Base-by-base conservation (phyloP, 2,113 vertebrate species). In the Paramisgurnus dabryanus region DNA sequence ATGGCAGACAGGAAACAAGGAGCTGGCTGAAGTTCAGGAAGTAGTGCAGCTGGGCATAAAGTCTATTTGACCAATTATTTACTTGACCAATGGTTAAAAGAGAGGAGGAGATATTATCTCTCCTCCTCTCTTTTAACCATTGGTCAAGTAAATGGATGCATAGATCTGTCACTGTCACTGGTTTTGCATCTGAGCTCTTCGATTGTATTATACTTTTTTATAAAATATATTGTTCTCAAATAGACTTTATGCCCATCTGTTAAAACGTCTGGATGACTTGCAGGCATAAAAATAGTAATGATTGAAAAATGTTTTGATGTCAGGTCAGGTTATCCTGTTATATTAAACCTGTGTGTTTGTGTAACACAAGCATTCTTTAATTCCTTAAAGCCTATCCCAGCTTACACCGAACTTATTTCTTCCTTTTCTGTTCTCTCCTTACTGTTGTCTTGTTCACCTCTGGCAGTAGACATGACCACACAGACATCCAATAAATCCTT, bases 281-380 rank as follows among this genome's bases (percentile, higher is more conserved):
- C 53, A 82, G 75, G 58, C 34, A 67, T 50, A 67, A 82, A 60
- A 82, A n/a, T 58, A 39, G 40, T 58, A 74, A 67, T 66, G 69
- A 50, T 22, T 73, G 58, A 49, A n/a, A 39, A 6, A 60, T 43
- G 18, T 22, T 15, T 17, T 57, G 13, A 60, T 17, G 53, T 41
- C 0, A 53, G 50, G 57, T 43, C 5, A 50, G 43, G 57, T 79
- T 53, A 41, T 57, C 4, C 34, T 57, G 69, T 27, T 45, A 8
- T 12, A 73, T 5, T 7, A 60, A 43, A 40, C 53, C 9, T 50
- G 13, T 40, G 13, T 40, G 22, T 63, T 58, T 60, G 11, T 60
- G 40, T 58, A 9, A 43, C 17, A 45, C n/a, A 45, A 61, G 71
- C 17, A 61, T 74, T 74, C 6, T 22, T 49, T 40, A 1, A 34